Evolutionary conservation across 2,888 invertebrate genomes (phyloP).

Genomic region (Aradus depressus): DNA sequence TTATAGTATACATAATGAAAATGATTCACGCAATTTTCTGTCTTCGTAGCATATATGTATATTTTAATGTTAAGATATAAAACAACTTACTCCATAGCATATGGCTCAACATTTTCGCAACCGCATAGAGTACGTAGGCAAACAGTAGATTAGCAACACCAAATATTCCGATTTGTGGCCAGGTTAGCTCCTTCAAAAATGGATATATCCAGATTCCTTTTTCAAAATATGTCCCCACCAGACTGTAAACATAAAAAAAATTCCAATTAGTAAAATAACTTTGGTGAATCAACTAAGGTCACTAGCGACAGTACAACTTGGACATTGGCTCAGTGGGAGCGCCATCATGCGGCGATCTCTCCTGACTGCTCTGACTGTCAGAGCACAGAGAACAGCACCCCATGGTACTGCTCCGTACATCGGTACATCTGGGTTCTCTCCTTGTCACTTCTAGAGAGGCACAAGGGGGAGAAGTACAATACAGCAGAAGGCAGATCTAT

Average conservation of each 20-base stretch:
- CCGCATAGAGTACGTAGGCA: conserved; percentile 16
- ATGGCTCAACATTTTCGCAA: conserved; percentile 19
- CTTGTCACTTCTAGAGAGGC: no score
- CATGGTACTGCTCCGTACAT: no score
- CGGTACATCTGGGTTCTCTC: background rate
- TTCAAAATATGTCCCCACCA: conserved; percentile 41
- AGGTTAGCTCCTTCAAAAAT: conserved; percentile 43
- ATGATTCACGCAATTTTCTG: no score
- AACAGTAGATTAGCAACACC: conserved; percentile 12
- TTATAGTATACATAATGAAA: no score
- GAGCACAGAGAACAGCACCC: no score
- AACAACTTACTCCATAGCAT: conserved; percentile 27
- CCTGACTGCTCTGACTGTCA: no score
- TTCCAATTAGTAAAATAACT: background rate
- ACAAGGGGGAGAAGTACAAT: no score
- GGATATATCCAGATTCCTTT: conserved; percentile 43
- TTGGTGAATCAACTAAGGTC: background rate
- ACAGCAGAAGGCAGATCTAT: no score
- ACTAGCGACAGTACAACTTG: no score
- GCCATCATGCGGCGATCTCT: no score
- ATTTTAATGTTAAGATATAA: background rate
- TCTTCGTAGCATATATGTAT: no score
- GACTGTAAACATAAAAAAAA: conserved; percentile 31
- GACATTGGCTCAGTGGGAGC: no score
- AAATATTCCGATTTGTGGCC: conserved; percentile 38